Percentiles rank a stretch among this genome's conserved stretches.
Conservation (phyloP, 30 jellyfish, hydroid and myxozoan species). For the Morbakka virulenta region DNA sequence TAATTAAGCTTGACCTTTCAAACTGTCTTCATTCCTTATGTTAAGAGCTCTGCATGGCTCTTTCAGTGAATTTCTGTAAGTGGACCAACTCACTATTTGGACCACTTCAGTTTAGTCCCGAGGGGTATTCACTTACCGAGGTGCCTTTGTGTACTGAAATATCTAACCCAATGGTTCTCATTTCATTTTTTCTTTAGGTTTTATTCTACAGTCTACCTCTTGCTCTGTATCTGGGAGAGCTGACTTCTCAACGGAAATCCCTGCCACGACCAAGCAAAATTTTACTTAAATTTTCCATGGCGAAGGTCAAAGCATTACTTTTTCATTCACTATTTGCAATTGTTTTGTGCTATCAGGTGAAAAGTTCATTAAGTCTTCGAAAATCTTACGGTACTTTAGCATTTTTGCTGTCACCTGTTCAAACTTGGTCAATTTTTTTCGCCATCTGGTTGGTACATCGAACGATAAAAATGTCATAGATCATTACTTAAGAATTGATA, state of each 20-base stretch:
- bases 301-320: not conserved
- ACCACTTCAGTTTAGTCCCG: too few species aligned
- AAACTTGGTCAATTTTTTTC: conserved; percentile 38
- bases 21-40: too few species aligned
- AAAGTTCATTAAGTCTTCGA: not conserved
- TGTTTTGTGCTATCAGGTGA: conserved; percentile 9
- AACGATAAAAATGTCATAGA: too few species aligned
- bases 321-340: not conserved
- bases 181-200: conserved; percentile 18
- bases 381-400: conserved; percentile 56
- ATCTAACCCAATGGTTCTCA: not conserved
- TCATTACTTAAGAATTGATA: too few species aligned
- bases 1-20: too few species aligned
- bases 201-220: conserved; percentile 23
- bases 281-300: not conserved
- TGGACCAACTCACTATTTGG: too few species aligned
- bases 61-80: too few species aligned
- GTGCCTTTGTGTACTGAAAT: not conserved
- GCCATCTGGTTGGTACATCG: conserved; percentile 16
- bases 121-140: not conserved
- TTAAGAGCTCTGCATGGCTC: too few species aligned
- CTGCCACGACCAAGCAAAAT: not conserved
- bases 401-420: conserved; percentile 35
- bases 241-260: not conserved
- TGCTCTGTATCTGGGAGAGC: conserved; percentile 47